Evolutionary conservation across 2,797 vertebrate genomes (phyloP).

Genomic region (Clarias pachynema): DNA sequence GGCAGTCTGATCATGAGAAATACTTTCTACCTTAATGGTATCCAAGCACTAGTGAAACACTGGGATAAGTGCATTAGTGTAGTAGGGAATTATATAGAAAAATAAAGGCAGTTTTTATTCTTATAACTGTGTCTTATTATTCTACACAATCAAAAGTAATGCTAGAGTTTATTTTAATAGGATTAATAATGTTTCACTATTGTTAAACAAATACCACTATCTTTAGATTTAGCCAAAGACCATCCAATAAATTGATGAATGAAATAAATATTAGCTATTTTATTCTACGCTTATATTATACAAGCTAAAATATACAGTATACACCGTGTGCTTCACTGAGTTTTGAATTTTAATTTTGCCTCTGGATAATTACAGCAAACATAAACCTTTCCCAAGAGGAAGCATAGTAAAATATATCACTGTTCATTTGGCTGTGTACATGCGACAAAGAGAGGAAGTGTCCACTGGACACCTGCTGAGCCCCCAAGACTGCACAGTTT

Average conservation of each 20-base stretch:
- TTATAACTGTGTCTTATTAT: no score
- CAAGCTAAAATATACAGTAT: neutral
- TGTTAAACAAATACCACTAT: neutral
- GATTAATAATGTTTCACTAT: no score
- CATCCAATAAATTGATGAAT: neutral
- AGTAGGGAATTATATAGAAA: no score
- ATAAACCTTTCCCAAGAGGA: neutral
- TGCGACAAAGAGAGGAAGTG: neutral
- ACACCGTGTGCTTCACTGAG: neutral
- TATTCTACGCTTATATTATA: neutral
- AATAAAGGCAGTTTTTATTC: no score
- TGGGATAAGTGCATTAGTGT: no score
- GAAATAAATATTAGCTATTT: neutral
- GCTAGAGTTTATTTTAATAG: no score
- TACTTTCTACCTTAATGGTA: no score
- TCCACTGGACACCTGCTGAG: conserved; percentile 25
- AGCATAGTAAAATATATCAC: neutral
- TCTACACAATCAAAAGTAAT: no score
- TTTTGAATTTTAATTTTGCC: neutral
- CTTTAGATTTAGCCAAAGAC: neutral
- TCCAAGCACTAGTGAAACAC: no score
- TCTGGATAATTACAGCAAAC: neutral
- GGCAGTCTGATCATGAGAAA: no score
- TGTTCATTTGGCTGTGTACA: neutral
- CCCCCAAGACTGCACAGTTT: conserved; percentile 21